phyloP scores from a whole-genome alignment of 2,888 invertebrate species.

The Neocrepidodera transversa region DNA sequence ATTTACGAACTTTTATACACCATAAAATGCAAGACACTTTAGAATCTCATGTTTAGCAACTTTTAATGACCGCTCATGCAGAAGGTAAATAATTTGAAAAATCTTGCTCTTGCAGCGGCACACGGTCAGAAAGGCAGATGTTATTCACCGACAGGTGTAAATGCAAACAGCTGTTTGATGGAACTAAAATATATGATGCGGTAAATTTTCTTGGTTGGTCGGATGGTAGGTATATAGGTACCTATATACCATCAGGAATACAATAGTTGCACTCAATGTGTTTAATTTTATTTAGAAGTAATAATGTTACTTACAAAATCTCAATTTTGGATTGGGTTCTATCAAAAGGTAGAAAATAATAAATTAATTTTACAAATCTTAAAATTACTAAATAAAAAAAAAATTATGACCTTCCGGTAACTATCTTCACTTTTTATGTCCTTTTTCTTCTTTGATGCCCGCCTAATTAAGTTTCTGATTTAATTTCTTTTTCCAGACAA shows the following conservation, averaged over 20 bases:
- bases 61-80: neutral
- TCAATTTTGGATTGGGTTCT: too few species aligned
- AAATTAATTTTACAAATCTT: too few species aligned
- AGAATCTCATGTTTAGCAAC: conserved; percentile 1
- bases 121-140: conserved; percentile 33
- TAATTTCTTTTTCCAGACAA: too few species aligned
- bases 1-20: neutral
- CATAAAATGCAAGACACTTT: neutral
- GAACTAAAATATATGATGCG: conserved; percentile 14
- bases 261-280: neutral
- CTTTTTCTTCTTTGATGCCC: too few species aligned
- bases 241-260: conserved; percentile 2
- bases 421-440: neutral
- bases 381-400: too few species aligned
- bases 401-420: neutral
- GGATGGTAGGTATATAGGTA: too few species aligned
- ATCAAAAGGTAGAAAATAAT: too few species aligned
- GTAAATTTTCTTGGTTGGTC: conserved; percentile 13
- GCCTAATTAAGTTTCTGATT: too few species aligned
- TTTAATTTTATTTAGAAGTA: neutral
- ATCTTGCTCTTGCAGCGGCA: conserved; percentile 25
- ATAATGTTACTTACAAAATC: too few species aligned
- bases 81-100: conserved; percentile 14
- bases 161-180: conserved; percentile 30
- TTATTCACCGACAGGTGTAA: conserved; percentile 31